Evolutionary conservation across 2,113 vertebrate species (phyloP).

Genomic region (Actenoides lindsayi): DNA sequence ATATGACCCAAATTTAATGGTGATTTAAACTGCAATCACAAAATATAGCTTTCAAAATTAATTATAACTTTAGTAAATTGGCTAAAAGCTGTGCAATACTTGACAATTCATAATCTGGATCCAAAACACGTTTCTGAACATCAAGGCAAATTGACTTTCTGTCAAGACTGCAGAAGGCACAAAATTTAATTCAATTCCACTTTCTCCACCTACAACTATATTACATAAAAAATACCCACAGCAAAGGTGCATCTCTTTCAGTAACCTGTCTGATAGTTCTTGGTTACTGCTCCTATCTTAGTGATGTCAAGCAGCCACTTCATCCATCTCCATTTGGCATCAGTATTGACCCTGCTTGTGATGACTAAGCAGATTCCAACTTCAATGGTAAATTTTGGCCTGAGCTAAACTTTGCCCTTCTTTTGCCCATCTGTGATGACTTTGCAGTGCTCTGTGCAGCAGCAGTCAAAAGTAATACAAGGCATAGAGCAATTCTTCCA

Average conservation of each 20-base stretch:
- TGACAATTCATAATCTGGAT: neutral
- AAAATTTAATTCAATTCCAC: neutral
- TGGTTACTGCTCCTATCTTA: neutral
- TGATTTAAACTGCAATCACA: neutral
- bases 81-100: neutral
- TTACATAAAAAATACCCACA: neutral
- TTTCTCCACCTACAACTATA: neutral
- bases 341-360: neutral
- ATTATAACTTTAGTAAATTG: neutral
- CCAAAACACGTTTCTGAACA: neutral
- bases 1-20: neutral
- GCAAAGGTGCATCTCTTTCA: neutral
- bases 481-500: neutral
- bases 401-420: neutral
- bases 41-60: neutral
- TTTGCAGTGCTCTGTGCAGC: fast-evolving
- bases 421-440: fast-evolving
- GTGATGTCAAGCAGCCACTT: neutral
- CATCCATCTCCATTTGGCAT: neutral
- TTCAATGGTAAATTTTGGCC: neutral
- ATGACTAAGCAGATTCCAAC: neutral
- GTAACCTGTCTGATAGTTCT: neutral
- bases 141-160: neutral
- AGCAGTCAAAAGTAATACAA: neutral
- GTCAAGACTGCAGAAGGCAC: neutral